Percentiles rank a stretch among this genome's conserved stretches.
These are phyloP conservation scores for Dusona sp. DNA, from an alignment of 2,888 invertebrate genomes.

Conservation along the genomic window DNA sequence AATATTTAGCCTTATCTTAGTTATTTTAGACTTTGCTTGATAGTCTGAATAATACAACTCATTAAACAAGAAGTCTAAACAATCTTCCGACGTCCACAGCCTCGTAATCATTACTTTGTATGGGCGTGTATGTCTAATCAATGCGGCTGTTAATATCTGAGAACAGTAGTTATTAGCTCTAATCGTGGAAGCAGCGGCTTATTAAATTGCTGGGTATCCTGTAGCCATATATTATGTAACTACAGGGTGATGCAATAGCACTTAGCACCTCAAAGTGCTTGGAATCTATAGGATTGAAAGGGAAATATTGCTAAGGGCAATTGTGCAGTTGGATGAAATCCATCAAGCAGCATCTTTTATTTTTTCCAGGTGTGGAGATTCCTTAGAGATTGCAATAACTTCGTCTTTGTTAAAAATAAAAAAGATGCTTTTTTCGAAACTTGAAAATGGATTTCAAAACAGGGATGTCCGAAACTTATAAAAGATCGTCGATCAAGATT, in stretches of 20 bases:
- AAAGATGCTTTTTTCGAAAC: no score
- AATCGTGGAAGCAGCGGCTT: constrained; percentile 47
- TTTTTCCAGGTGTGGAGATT: no score
- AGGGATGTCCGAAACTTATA: no score
- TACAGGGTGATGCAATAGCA: not conserved
- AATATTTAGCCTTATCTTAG: no score
- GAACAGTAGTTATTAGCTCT: constrained; percentile 39
- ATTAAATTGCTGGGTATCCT: constrained; percentile 35
- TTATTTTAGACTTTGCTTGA: no score
- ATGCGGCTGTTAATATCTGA: constrained; percentile 26
- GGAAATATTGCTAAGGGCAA: not conserved
- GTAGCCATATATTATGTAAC: not conserved
- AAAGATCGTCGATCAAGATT: no score
- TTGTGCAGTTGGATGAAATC: not conserved
- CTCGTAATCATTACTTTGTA: not conserved
- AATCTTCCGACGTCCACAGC: not conserved
- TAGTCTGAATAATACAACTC: no score
- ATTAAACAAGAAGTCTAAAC: not conserved
- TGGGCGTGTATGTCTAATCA: not conserved
- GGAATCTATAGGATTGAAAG: not conserved
- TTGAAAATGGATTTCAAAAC: no score
- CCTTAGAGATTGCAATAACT: no score
- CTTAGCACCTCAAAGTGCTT: not conserved
- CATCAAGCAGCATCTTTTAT: not conserved
- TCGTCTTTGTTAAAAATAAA: no score